A percentile compares a stretch with the other conserved stretches of the same genome.
phyloP scores from a whole-genome alignment of 2,113 vertebrate species.

The Nasalis larvatus region DNA sequence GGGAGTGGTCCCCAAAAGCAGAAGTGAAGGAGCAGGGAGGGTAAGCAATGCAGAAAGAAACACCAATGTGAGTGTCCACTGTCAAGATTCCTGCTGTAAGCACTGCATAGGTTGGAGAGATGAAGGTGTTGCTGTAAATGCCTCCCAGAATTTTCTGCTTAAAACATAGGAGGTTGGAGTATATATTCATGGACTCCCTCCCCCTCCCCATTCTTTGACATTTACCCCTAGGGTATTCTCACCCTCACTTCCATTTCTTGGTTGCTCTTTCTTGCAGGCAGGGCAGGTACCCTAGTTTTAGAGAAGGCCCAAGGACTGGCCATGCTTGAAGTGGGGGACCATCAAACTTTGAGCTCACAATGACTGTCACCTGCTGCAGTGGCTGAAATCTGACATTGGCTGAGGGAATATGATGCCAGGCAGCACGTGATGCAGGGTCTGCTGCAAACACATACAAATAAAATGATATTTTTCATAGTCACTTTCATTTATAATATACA shows the following conservation, averaged over 20 bases:
- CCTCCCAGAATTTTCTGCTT: not conserved
- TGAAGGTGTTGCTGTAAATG: accelerated
- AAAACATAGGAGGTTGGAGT: accelerated
- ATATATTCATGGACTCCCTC: not conserved
- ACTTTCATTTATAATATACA: not conserved
- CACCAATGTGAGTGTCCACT: accelerated
- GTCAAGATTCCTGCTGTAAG: not conserved
- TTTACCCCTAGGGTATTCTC: not conserved
- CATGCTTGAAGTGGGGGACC: not conserved
- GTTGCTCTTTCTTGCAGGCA: not conserved
- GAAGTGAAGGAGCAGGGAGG: not conserved
- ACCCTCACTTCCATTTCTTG: not conserved
- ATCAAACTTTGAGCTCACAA: not conserved
- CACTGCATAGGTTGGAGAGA: accelerated
- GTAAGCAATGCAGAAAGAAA: not conserved
- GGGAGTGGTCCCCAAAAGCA: not conserved
- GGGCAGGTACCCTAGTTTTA: not conserved
- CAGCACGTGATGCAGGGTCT: accelerated
- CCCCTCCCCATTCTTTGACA: not conserved
- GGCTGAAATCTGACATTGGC: not conserved
- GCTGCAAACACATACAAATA: not conserved
- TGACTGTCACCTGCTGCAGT: accelerated
- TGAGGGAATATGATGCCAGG: accelerated
- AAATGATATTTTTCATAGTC: not conserved
- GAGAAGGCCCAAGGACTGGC: not conserved